These are phyloP conservation scores for Tetanocera ferruginea DNA, from an alignment of 2,888 invertebrate genomes.

Conservation along the genomic window DNA sequence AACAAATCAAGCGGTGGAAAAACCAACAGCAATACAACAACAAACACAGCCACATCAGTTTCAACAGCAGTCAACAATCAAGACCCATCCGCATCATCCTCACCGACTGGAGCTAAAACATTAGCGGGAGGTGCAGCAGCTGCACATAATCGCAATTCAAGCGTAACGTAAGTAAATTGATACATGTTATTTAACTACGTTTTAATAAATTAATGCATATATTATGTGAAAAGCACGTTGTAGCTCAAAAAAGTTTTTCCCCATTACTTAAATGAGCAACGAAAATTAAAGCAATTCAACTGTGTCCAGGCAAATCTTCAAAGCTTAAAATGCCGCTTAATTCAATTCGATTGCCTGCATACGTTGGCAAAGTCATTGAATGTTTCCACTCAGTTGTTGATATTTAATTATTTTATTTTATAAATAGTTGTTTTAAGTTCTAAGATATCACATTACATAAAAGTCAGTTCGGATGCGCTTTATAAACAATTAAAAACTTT, in stretches of 20 bases:
- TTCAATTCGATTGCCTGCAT: too few species aligned
- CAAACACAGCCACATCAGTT: constrained; percentile 55
- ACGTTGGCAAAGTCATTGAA: too few species aligned
- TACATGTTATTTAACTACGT: background rate
- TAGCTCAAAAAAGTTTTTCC: background rate
- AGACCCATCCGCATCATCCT: constrained; percentile 35
- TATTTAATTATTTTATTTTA: background rate
- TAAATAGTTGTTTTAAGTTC: background rate
- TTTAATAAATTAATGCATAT: too few species aligned
- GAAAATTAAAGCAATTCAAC: constrained; percentile 2
- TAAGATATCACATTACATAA: too few species aligned
- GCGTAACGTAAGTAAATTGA: constrained; percentile 74
- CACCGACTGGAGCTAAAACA: constrained; percentile 40
- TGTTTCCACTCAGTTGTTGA: too few species aligned
- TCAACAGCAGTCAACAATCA: constrained; percentile 16
- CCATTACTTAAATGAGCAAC: constrained; percentile 25
- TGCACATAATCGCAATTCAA: constrained; percentile 73
- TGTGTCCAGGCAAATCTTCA: too few species aligned
- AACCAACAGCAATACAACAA: constrained; percentile 62
- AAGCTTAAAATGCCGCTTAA: too few species aligned
- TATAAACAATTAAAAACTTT: background rate
- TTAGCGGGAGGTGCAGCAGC: constrained; percentile 57
- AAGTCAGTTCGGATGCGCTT: too few species aligned
- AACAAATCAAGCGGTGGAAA: constrained; percentile 59
- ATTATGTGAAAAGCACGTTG: too few species aligned